Evolutionary conservation across 2,797 vertebrate genomes (phyloP).

Genomic region (Xiphorhynchus erythropygius): DNA sequence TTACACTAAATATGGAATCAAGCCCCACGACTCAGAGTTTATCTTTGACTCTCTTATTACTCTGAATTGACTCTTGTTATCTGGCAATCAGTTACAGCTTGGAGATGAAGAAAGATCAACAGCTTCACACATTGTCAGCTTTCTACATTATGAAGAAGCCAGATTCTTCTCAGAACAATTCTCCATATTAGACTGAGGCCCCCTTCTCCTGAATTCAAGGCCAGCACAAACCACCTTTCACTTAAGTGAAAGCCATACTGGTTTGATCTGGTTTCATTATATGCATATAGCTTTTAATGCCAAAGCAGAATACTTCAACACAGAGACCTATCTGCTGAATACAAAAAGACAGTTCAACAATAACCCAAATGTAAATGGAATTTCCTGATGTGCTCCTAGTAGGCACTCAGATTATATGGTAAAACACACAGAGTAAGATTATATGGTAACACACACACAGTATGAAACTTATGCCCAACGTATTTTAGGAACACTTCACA

Average conservation of each 20-base stretch:
- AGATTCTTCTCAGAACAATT: neutral
- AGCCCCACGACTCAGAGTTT: neutral
- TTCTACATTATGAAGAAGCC: slow-evolving; percentile 1
- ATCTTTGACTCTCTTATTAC: neutral
- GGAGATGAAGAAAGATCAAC: slow-evolving; percentile 28
- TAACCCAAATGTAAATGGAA: neutral
- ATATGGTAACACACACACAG: neutral
- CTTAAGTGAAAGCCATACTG: neutral
- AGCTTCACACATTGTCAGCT: slow-evolving; percentile 21
- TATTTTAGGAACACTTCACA: neutral
- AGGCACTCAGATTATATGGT: neutral
- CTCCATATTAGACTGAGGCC: neutral
- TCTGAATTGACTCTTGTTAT: slow-evolving; percentile 18
- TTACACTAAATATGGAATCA: neutral
- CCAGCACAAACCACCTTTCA: slow-evolving; percentile 2
- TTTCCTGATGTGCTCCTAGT: neutral
- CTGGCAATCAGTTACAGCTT: slow-evolving; percentile 10
- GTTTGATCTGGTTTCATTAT: slow-evolving; percentile 8
- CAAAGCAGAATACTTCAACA: slow-evolving; percentile 17
- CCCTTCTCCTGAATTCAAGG: neutral
- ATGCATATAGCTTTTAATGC: neutral
- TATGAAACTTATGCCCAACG: neutral
- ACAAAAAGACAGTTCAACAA: neutral
- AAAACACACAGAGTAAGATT: neutral
- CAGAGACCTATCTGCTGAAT: neutral